Percentiles rank a stretch among this genome's conserved stretches.
Evolutionary conservation across 2,113 vertebrate species (phyloP).

Genomic region (Crotalus helleri): DNA sequence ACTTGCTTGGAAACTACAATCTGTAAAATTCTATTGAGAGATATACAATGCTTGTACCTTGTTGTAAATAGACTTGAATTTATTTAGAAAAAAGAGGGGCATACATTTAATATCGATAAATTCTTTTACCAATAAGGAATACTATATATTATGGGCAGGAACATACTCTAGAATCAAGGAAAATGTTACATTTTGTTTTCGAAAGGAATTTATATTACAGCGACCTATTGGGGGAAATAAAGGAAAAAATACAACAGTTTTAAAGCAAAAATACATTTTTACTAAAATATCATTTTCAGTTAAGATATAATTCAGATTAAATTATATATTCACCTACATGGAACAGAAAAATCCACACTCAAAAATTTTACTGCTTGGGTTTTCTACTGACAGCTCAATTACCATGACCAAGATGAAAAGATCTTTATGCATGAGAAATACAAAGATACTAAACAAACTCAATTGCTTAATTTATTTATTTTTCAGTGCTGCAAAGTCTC

Average conservation of each 20-base stretch:
- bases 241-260: background rate
- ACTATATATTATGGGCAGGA: background rate
- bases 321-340: background rate
- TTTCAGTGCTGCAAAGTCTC: constrained; percentile 26
- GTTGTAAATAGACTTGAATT: background rate
- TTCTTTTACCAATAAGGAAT: background rate
- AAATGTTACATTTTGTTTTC: background rate
- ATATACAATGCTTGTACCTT: background rate
- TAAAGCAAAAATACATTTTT: background rate
- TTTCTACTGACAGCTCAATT: background rate
- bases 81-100: background rate
- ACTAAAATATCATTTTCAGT: background rate
- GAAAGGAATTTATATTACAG: background rate
- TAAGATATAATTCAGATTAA: background rate
- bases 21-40: background rate
- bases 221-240: background rate
- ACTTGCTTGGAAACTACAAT: background rate
- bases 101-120: background rate
- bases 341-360: constrained; percentile 21
- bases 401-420: background rate
- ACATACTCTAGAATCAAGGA: background rate
- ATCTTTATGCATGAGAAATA: constrained; percentile 17
- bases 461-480: constrained; percentile 18
- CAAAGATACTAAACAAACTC: constrained; percentile 49
- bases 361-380: background rate